Evolutionary conservation across 2,888 invertebrate species (phyloP), one percentile per base, ranked within the genome.

Genomic region (Callyntrura sp.): DNA sequence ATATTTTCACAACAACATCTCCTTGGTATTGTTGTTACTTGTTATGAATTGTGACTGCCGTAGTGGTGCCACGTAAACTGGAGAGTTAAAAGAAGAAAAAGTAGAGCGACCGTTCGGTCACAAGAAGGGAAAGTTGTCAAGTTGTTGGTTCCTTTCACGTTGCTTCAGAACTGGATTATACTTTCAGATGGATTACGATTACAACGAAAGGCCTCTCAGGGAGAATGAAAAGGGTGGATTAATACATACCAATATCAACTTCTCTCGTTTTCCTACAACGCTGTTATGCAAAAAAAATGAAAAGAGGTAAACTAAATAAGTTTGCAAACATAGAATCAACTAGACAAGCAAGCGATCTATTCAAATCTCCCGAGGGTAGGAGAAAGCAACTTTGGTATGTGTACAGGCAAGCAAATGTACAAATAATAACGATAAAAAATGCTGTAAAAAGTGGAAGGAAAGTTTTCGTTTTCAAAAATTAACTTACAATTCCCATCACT

Each of bases 401-500:
- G 35, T 35, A 35, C 9, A 51, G 1, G 51, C n/a, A n/a, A 14
- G 9, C 51, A 14, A 51, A 51, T 14, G 9, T 11, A 11, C n/a
- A n/a, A 20, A 62, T 4, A 35, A 35, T 48, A 76, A 76, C 51
- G 17, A 70, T 43, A 11, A 20, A 73, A 14, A 28, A 35, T 35
- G 6, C 35, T 35, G 28, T 35, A 43, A 68, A 68, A 68, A 51
- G 23, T 62, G 12, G 73, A 48, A 48, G 25, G 51, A 70, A 70
- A 51, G 0, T 51, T 76, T 51, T 76, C 35, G 12, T 5, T 11
- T 73, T 12, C 2, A 57, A 2, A n/a, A n/a, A 57, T 9, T 23
- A 51, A 76, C 76, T 76, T 76, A 76, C 81, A 60, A 60, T 81
- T 81, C 60, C 81, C 93, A 90, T 93, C 93, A 35, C 92, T 92